phyloP scores from a whole-genome alignment of 2,888 invertebrate genomes.

The Timandra comae region DNA sequence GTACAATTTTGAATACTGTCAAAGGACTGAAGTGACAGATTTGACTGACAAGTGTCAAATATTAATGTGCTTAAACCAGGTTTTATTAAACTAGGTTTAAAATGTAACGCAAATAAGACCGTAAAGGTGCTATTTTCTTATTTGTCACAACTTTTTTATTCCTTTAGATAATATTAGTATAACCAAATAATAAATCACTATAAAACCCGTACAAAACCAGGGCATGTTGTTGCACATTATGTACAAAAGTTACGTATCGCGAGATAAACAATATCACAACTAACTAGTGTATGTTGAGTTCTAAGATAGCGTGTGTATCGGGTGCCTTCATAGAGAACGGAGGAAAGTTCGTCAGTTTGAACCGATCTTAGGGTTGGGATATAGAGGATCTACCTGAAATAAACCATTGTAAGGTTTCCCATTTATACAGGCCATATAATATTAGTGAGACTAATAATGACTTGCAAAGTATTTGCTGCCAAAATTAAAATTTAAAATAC shows the following conservation, averaged over 20 bases:
- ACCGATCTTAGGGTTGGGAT: slow-evolving; percentile 20
- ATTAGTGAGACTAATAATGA: neutral
- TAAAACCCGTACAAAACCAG: slow-evolving; percentile 1
- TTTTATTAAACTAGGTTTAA: too few relatives aligned
- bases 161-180: too few relatives aligned
- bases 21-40: too few relatives aligned
- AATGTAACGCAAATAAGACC: too few relatives aligned
- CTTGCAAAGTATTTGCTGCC: neutral
- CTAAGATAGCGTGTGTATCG: slow-evolving; percentile 58
- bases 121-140: too few relatives aligned
- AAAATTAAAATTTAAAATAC: neutral
- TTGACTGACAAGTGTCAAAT: too few relatives aligned
- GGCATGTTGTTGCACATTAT: slow-evolving; percentile 3
- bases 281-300: slow-evolving; percentile 28
- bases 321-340: slow-evolving; percentile 50
- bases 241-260: neutral
- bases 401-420: too few relatives aligned
- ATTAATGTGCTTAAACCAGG: too few relatives aligned
- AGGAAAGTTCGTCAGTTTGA: slow-evolving; percentile 56
- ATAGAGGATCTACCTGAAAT: slow-evolving; percentile 28
- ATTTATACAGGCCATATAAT: too few relatives aligned
- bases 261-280: slow-evolving; percentile 8
- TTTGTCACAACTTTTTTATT: too few relatives aligned
- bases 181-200: too few relatives aligned
- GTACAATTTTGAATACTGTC: too few relatives aligned